These are phyloP conservation scores for Diloba caeruleocephala DNA, from an alignment of 2,888 invertebrate genomes.

Conservation along the genomic window DNA sequence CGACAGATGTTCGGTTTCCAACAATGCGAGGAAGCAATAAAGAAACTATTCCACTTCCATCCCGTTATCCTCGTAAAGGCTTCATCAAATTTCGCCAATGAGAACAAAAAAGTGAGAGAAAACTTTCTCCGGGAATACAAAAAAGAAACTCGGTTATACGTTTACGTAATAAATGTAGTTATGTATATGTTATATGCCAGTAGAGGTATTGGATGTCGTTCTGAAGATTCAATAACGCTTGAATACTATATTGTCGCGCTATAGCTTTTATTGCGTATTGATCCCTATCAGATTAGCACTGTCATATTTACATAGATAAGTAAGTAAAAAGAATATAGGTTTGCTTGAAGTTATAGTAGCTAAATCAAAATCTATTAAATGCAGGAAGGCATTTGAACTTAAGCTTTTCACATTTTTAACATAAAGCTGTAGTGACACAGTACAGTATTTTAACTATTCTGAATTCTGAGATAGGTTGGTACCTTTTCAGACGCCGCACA, in stretches of 20 bases:
- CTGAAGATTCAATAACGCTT: slow-evolving; percentile 29
- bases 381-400: too few species aligned
- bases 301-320: slow-evolving; percentile 14
- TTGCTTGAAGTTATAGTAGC: too few species aligned
- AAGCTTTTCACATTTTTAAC: too few species aligned
- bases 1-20: slow-evolving; percentile 58
- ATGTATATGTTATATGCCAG: slow-evolving; percentile 1
- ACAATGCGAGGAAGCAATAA: slow-evolving; percentile 61
- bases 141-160: slow-evolving; percentile 22
- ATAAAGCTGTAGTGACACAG: too few species aligned
- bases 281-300: slow-evolving; percentile 13
- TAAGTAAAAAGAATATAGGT: slow-evolving; percentile 11
- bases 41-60: slow-evolving; percentile 62
- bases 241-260: slow-evolving; percentile 11
- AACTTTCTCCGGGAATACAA: slow-evolving; percentile 35
- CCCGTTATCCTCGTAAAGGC: slow-evolving; percentile 55
- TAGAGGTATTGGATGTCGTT: slow-evolving; percentile 17
- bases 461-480: too few species aligned
- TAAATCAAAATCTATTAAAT: too few species aligned
- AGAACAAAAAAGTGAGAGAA: slow-evolving; percentile 52
- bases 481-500: too few species aligned
- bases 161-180: slow-evolving; percentile 15
- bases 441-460: too few species aligned
- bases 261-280: slow-evolving; percentile 8
- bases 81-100: slow-evolving; percentile 61